Evolutionary conservation across 1,140 invertebrate species (phyloP).

Genomic region (Leguminivora glycinivorella): DNA sequence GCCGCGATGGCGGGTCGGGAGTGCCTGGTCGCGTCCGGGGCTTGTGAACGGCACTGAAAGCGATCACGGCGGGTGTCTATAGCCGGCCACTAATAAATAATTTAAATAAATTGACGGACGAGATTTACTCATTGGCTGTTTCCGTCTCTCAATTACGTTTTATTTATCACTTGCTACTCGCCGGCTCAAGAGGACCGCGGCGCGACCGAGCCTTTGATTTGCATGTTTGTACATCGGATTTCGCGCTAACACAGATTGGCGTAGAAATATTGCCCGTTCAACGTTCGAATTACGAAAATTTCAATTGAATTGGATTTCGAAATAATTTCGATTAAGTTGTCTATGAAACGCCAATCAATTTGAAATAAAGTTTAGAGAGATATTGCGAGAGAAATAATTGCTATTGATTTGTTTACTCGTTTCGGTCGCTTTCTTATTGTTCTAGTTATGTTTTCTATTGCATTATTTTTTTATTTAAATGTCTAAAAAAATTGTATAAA

Average conservation of each 20-base stretch:
- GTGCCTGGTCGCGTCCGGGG: slow-evolving; percentile 61
- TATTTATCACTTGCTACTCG: slow-evolving; percentile 77
- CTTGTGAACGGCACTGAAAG: slow-evolving; percentile 68
- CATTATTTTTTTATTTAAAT: no score
- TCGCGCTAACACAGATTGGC: slow-evolving; percentile 10
- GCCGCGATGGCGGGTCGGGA: not conserved
- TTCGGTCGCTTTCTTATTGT: not conserved
- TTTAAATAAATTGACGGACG: slow-evolving; percentile 79
- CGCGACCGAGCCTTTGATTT: slow-evolving; percentile 34
- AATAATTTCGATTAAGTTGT: slow-evolving; percentile 13
- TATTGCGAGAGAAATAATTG: slow-evolving; percentile 6
- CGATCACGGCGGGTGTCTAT: slow-evolving; percentile 76
- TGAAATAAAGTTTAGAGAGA: not conserved
- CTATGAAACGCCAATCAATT: slow-evolving; percentile 8
- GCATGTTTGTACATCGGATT: slow-evolving; percentile 15
- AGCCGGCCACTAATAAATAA: slow-evolving; percentile 77
- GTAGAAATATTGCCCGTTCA: slow-evolving; percentile 16
- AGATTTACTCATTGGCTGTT: slow-evolving; percentile 78
- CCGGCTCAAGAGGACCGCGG: slow-evolving; percentile 52
- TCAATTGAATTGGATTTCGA: slow-evolving; percentile 16
- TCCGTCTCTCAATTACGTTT: slow-evolving; percentile 77
- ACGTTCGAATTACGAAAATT: slow-evolving; percentile 15
- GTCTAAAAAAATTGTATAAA: no score
- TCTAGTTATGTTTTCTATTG: not conserved
- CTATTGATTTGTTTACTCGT: not conserved